Percentiles rank a stretch among this genome's conserved stretches.
Conservation (phyloP, 2,797 vertebrate species). For the Pseudotriccus pelzelni region DNA sequence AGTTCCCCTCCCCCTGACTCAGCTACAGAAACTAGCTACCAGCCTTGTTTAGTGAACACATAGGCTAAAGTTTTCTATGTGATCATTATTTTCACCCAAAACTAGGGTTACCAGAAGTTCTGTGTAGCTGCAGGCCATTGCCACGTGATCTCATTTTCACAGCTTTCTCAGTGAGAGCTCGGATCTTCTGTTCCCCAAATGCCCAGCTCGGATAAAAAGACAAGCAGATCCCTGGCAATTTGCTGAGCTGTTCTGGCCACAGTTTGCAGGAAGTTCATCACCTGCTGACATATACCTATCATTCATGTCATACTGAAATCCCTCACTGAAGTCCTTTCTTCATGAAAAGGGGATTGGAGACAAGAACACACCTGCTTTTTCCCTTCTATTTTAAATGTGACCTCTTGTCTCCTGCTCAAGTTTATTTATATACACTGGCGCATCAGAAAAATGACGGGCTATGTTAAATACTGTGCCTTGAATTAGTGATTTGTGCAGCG, state of each 20-base stretch:
- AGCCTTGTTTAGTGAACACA: neutral
- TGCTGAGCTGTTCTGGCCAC: neutral
- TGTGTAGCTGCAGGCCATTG: neutral
- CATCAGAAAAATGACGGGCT: neutral
- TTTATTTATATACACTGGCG: neutral
- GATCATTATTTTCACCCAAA: neutral
- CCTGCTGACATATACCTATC: neutral
- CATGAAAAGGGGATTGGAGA: neutral
- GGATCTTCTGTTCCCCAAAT: neutral
- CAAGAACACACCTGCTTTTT: neutral
- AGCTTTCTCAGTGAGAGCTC: neutral
- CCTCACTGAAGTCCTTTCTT: neutral
- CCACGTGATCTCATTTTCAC: neutral
- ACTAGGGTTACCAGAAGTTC: neutral
- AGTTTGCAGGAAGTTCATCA: neutral
- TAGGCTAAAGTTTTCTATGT: neutral
- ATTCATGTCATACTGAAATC: neutral
- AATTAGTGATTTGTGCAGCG: neutral
- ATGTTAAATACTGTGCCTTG: slow-evolving; percentile 12
- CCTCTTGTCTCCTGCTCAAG: neutral
- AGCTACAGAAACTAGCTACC: neutral
- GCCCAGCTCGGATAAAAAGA: neutral
- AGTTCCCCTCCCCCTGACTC: neutral
- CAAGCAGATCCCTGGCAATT: neutral
- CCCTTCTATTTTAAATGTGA: neutral